Evolutionary conservation across 2,113 vertebrate species (phyloP).

Genomic region (Myxocyprinus asiaticus): DNA sequence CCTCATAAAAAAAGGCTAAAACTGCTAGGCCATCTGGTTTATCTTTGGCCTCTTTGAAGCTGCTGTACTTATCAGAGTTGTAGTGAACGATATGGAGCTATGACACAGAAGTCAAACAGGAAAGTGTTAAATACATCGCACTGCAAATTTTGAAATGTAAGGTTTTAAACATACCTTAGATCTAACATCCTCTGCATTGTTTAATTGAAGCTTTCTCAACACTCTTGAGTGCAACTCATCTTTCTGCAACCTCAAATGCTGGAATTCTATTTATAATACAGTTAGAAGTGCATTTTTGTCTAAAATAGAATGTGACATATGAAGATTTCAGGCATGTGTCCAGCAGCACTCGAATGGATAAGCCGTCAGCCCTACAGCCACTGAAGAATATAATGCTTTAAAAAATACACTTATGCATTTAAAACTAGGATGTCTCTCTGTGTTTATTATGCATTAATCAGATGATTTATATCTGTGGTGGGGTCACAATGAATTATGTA

Average conservation of each 20-base stretch:
- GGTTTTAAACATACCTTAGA: not conserved
- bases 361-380: too few species aligned
- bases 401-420: too few species aligned
- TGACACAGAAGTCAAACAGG: conserved; percentile 39
- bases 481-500: too few species aligned
- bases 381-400: too few species aligned
- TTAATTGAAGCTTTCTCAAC: not conserved
- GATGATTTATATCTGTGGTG: too few species aligned
- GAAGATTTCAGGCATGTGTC: too few species aligned
- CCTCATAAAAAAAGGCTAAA: conserved; percentile 83
- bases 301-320: too few species aligned
- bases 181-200: not conserved
- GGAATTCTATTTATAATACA: too few species aligned
- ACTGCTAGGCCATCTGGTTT: conserved; percentile 84
- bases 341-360: too few species aligned
- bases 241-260: too few species aligned
- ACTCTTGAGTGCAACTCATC: not conserved
- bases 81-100: conserved; percentile 94
- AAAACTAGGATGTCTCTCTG: not conserved
- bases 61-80: conserved; percentile 83
- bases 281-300: too few species aligned
- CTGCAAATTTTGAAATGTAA: not conserved
- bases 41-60: conserved; percentile 77
- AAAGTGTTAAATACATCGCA: not conserved
- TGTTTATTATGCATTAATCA: not conserved